A percentile compares a stretch with the other conserved stretches of the same genome.
Conservation (phyloP, 2,113 vertebrate species). For the Charadrius vociferus region DNA sequence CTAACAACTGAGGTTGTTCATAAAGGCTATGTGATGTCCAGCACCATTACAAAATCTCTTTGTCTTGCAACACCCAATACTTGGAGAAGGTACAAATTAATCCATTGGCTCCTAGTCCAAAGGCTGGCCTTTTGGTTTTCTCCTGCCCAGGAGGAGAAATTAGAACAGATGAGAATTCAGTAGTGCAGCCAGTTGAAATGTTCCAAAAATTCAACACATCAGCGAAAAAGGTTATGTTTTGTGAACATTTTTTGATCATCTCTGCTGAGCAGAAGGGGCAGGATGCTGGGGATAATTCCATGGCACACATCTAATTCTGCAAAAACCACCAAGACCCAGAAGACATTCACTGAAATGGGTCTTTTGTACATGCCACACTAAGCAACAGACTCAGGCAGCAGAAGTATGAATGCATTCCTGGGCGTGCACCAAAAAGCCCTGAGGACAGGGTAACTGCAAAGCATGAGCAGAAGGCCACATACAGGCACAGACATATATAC, state of each 20-base stretch:
- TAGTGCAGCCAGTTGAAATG: neutral
- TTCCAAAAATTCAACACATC: neutral
- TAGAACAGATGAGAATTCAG: conserved; percentile 33
- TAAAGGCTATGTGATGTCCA: neutral
- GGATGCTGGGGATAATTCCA: neutral
- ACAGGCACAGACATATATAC: neutral
- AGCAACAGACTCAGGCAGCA: neutral
- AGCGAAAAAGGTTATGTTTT: neutral
- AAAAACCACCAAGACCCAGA: neutral
- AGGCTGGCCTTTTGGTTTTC: neutral
- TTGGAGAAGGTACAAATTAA: conserved; percentile 22
- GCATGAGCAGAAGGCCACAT: neutral
- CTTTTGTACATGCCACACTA: neutral
- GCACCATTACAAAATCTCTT: conserved; percentile 12
- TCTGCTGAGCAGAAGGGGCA: neutral
- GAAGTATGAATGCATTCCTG: neutral
- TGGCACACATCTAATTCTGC: neutral
- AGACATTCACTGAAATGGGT: neutral
- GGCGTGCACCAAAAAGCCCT: neutral
- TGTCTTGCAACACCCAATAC: neutral
- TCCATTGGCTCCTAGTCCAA: conserved; percentile 5
- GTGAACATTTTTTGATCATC: neutral
- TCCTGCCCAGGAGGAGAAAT: conserved; percentile 1
- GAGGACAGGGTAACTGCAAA: neutral
- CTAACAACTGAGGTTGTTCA: conserved; percentile 59